These are phyloP conservation scores for Motacilla tschutschensis DNA, from an alignment of 2,113 vertebrate genomes.

Conservation along the genomic window DNA sequence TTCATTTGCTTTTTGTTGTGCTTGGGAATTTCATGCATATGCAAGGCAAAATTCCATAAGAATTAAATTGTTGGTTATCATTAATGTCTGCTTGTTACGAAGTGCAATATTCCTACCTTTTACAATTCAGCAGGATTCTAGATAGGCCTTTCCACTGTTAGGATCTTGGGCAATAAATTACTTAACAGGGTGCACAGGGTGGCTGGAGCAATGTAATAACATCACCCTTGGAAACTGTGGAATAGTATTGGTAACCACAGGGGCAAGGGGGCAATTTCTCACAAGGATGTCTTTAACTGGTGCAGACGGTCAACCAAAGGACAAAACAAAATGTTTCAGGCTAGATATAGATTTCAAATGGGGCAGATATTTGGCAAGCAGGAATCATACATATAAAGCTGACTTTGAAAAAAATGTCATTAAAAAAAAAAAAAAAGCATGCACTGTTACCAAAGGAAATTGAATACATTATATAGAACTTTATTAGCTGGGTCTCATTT, in stretches of 20 bases:
- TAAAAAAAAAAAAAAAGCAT: constrained; percentile 48
- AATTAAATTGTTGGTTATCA: constrained; percentile 59
- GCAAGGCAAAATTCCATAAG: constrained; percentile 36
- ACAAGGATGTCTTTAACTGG: constrained; percentile 76
- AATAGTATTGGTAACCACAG: constrained; percentile 62
- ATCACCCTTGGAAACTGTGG: constrained; percentile 70
- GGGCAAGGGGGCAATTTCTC: constrained; percentile 66
- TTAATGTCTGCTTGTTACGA: constrained; percentile 54
- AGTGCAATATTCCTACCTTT: constrained; percentile 63
- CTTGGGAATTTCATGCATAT: constrained; percentile 37
- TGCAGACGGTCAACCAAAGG: constrained; percentile 77
- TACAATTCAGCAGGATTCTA: constrained; percentile 64
- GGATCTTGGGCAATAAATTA: constrained; percentile 70
- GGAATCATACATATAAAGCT: constrained; percentile 56
- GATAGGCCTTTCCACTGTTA: constrained; percentile 60
- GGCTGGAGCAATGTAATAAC: constrained; percentile 62
- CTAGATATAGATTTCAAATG: constrained; percentile 64
- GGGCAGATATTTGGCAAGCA: constrained; percentile 65
- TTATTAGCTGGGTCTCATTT: background rate
- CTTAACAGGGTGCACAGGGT: constrained; percentile 63
- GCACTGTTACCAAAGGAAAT: constrained; percentile 51
- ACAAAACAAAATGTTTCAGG: constrained; percentile 66
- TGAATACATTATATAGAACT: background rate
- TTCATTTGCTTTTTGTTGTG: background rate
- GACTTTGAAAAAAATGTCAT: constrained; percentile 51